These are phyloP conservation scores for Bellardia pandia DNA, from an alignment of 2,888 invertebrate genomes.

Conservation along the genomic window DNA sequence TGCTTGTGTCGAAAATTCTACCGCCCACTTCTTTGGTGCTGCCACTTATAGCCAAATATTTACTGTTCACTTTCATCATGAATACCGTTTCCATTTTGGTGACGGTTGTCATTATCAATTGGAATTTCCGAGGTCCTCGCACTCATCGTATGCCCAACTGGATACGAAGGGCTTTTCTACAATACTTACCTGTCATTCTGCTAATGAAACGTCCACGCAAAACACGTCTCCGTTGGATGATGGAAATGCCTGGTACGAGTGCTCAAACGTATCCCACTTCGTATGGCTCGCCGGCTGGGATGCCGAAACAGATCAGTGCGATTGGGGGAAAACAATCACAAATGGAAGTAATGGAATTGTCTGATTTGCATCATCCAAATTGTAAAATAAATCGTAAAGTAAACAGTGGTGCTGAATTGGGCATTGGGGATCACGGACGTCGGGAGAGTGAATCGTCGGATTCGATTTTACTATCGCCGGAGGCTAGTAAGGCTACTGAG, in stretches of 20 bases:
- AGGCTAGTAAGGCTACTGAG: constrained; percentile 97
- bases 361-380: constrained; percentile 97
- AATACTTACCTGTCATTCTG: constrained; percentile 95
- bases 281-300: constrained; percentile 92
- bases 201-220: constrained; percentile 98
- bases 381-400: constrained; percentile 96
- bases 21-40: constrained; percentile 99
- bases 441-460: constrained; percentile 96
- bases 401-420: constrained; percentile 87
- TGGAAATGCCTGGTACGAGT: constrained; percentile 97
- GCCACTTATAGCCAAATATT: constrained; percentile 99
- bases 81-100: constrained; percentile 99
- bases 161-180: constrained; percentile 97
- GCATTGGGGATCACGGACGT: constrained; percentile 88
- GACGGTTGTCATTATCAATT: constrained; percentile 99
- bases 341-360: constrained; percentile 96
- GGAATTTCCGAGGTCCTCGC: constrained; percentile 98
- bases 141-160: constrained; percentile 99
- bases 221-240: constrained; percentile 97
- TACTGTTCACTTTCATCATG: constrained; percentile 99
- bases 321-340: constrained; percentile 91
- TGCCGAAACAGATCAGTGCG: constrained; percentile 92
- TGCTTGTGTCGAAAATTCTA: constrained; percentile 99
- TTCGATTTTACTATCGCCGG: constrained; percentile 94
- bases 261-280: constrained; percentile 90